A percentile compares a stretch with the other conserved stretches of the same genome.
phyloP scores from a whole-genome alignment of 2,888 invertebrate species.

The Dryobota labecula region DNA sequence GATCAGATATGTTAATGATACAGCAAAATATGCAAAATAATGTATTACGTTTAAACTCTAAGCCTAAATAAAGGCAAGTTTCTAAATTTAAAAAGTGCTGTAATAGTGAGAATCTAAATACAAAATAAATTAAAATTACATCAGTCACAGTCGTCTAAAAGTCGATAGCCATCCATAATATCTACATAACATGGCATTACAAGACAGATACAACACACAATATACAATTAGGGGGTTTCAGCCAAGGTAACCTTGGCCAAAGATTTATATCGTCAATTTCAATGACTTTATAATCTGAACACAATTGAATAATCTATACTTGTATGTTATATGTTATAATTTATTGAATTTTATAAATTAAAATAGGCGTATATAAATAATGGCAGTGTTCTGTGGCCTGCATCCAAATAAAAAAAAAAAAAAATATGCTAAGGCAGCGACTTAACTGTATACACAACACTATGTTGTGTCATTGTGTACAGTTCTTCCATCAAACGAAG shows the following conservation, averaged over 20 bases:
- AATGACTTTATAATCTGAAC: conserved; percentile 1
- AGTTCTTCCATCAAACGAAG: neutral
- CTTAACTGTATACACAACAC: neutral
- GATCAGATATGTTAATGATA: neutral
- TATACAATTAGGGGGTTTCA: neutral
- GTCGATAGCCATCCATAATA: neutral
- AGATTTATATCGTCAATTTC: neutral
- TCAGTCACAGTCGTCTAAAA: neutral
- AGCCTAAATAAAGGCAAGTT: neutral
- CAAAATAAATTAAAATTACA: neutral
- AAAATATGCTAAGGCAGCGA: neutral
- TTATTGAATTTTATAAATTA: neutral
- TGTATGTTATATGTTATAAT: neutral
- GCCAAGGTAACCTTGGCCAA: neutral
- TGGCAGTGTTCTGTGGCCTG: neutral
- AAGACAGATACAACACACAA: neutral
- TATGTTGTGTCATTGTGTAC: neutral
- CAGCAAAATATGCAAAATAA: neutral
- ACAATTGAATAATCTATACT: neutral
- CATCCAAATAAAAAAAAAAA: too few species aligned
- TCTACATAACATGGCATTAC: neutral
- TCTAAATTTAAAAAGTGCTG: neutral
- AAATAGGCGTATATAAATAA: neutral
- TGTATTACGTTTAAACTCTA: neutral
- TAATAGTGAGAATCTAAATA: neutral